Evolutionary conservation across 2,113 vertebrate genomes (phyloP), one percentile per base, ranked within the genome.

Genomic region (Cyanoderma ruficeps): DNA sequence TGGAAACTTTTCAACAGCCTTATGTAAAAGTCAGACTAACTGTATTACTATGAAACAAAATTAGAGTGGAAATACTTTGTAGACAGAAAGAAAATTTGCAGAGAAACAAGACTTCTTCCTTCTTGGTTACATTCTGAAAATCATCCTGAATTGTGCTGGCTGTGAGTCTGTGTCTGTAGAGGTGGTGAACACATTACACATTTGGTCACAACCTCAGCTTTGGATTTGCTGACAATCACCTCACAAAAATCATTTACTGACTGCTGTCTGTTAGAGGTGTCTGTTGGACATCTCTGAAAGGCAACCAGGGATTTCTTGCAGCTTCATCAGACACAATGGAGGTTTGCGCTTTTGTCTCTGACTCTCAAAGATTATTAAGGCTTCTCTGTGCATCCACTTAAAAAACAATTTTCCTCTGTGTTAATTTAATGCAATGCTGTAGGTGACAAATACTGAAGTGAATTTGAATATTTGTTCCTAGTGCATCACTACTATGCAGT

Each of bases 151-250:
- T 23, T 6, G 14, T 2, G 2, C 30, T 75, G 9, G 1, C 19
- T 47, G 25, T 33, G 13, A 41, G 30, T 35, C 65, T 65, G 8
- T 42, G 11, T 41, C 6, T 3, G 9, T 18, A 2, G 20, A 56
- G 15, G 7, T 30, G 15, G 10, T 4, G 0, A 52, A 11, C 10
- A 28, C 1, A 0, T 27, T 37, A 25, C 0, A 0, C 9, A 8
- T 19, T 74, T 93, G 19, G 4, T 56, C 31, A 55, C 64, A 69
- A 37, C 53, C 22, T 80, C n/a, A 56, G 27, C 20, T 76, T 60
- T 61, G 24, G 11, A 23, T 70, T 87, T 75, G 33, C 25, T 82
- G 35, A 25, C 28, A 56, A 15, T 30, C 1, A 2, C 14, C 19
- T 44, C 13, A 44, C 33, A 87, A 39, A 44, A 89, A 37, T 46